These are phyloP conservation scores for Athrips mouffetella DNA, from an alignment of 2,888 invertebrate genomes.

Conservation along the genomic window DNA sequence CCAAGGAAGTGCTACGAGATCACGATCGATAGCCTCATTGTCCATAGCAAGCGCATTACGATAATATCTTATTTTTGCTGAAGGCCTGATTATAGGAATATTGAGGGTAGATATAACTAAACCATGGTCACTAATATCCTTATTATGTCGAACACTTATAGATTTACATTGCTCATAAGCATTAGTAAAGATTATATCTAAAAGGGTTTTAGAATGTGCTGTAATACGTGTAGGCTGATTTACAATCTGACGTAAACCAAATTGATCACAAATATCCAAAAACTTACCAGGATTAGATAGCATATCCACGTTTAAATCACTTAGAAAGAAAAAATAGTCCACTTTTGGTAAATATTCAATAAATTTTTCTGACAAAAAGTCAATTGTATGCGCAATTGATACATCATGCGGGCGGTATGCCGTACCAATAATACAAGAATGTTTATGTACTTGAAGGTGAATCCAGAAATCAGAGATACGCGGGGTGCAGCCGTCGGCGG, in stretches of 20 bases:
- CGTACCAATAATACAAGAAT: too few relatives aligned
- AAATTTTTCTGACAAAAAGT: too few relatives aligned
- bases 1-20: background rate
- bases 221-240: background rate
- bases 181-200: background rate
- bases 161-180: background rate
- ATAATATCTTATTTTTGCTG: background rate
- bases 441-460: too few relatives aligned
- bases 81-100: background rate
- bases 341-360: too few relatives aligned
- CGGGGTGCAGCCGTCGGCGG: too few relatives aligned
- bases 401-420: too few relatives aligned
- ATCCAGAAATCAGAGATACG: too few relatives aligned
- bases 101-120: background rate
- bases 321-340: too few relatives aligned
- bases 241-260: background rate
- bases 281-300: too few relatives aligned
- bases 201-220: background rate
- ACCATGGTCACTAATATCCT: background rate
- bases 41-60: background rate
- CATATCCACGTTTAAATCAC: too few relatives aligned
- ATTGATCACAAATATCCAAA: background rate
- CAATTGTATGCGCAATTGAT: too few relatives aligned
- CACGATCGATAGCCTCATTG: background rate
- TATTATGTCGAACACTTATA: background rate